Percentiles rank a stretch among this genome's conserved stretches.
Conservation (phyloP, 2,797 vertebrate species). For the Nyctibius grandis region DNA sequence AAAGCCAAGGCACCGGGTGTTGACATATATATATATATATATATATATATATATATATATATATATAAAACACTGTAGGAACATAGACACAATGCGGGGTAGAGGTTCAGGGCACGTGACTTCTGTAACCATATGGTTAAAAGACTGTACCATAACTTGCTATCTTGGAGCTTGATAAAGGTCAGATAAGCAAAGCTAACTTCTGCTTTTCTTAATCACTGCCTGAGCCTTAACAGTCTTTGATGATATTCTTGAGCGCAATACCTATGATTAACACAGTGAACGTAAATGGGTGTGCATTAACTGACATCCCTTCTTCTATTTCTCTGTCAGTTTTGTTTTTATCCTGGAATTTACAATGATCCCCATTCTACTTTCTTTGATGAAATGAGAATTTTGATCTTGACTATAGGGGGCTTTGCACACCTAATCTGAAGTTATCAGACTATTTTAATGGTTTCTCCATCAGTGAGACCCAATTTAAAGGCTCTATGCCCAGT, state of each 20-base stretch:
- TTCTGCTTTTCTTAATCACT: neutral
- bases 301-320: neutral
- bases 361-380: neutral
- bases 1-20: neutral
- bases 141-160: neutral
- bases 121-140: neutral
- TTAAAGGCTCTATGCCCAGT: neutral
- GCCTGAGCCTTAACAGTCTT: neutral
- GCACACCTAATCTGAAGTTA: neutral
- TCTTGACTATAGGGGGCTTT: neutral
- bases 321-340: neutral
- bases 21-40: neutral
- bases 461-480: neutral
- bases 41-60: neutral
- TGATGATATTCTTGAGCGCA: neutral
- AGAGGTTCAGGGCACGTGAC: fast-evolving
- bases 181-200: neutral
- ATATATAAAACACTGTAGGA: neutral
- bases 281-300: neutral
- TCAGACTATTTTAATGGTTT: neutral
- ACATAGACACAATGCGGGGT: fast-evolving
- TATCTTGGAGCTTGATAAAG: neutral
- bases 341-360: neutral
- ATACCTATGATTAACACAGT: neutral
- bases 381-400: neutral